phyloP scores from a whole-genome alignment of 2,888 invertebrate species.

The Crioceris asparagi region DNA sequence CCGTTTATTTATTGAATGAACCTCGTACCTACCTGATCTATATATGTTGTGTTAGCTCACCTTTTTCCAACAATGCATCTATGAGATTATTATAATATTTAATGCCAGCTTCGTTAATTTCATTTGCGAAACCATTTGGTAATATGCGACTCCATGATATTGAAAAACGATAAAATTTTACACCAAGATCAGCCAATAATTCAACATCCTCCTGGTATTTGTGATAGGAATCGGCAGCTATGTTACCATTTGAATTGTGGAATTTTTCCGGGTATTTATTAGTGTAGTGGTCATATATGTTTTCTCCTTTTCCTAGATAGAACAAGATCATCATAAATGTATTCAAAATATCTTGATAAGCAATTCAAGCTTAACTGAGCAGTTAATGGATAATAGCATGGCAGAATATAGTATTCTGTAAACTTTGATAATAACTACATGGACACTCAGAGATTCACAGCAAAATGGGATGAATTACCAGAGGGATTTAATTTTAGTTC shows the following conservation, averaged over 20 bases:
- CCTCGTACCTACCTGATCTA: too few relatives aligned
- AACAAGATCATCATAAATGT: slow-evolving; percentile 1
- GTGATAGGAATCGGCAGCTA: slow-evolving; percentile 60
- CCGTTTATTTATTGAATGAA: too few relatives aligned
- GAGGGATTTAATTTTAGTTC: too few relatives aligned
- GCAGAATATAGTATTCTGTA: too few relatives aligned
- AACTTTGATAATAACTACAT: too few relatives aligned
- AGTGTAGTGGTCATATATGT: slow-evolving; percentile 48
- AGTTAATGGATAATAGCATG: too few relatives aligned
- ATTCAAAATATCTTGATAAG: background rate
- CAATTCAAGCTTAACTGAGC: too few relatives aligned
- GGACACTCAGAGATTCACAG: too few relatives aligned
- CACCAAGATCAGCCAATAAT: slow-evolving; percentile 51
- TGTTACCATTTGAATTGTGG: slow-evolving; percentile 48
- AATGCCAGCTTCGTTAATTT: slow-evolving; percentile 59
- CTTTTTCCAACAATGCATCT: slow-evolving; percentile 47
- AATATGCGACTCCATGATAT: slow-evolving; percentile 67
- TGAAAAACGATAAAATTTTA: slow-evolving; percentile 60
- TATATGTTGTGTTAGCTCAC: too few relatives aligned
- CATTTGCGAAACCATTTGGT: slow-evolving; percentile 54
- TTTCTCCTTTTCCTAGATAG: slow-evolving; percentile 49
- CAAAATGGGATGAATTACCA: too few relatives aligned
- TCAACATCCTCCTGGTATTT: slow-evolving; percentile 53
- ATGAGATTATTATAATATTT: slow-evolving; percentile 69
- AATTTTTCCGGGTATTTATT: slow-evolving; percentile 44